A percentile compares a stretch with the other conserved stretches of the same genome.
Conservation (phyloP, 1,140 invertebrate genomes). For the Eumeta japonica region DNA sequence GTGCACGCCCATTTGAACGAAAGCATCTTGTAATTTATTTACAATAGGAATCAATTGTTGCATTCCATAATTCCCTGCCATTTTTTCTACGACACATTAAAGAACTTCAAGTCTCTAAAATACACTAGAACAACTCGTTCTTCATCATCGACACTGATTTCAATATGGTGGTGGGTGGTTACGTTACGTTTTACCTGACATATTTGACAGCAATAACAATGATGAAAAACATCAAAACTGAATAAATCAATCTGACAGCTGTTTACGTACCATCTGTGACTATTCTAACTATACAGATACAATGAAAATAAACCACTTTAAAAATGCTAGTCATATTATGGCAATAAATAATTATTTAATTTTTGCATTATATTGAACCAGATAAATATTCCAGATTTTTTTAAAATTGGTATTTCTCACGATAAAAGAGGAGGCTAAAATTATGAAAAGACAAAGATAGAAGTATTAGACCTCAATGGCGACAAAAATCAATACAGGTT, state of each 20-base stretch:
- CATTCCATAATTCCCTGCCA: slow-evolving; percentile 85
- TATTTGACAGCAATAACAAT: slow-evolving; percentile 8
- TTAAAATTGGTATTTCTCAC: too few species aligned
- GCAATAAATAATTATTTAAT: too few species aligned
- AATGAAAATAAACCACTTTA: too few species aligned
- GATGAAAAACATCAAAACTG: slow-evolving; percentile 8
- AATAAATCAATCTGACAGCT: slow-evolving; percentile 7
- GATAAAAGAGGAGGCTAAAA: too few species aligned
- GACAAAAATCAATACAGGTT: slow-evolving; percentile 41
- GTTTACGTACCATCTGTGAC: too few species aligned
- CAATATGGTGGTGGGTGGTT: slow-evolving; percentile 47
- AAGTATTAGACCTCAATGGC: too few species aligned
- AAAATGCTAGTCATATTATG: too few species aligned
- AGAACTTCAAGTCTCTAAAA: slow-evolving; percentile 34
- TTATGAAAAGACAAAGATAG: too few species aligned
- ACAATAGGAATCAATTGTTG: slow-evolving; percentile 95
- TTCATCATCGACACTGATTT: slow-evolving; percentile 50
- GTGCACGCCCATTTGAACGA: slow-evolving; percentile 91
- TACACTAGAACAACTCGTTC: slow-evolving; percentile 35
- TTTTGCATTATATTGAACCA: too few species aligned
- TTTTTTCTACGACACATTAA: slow-evolving; percentile 48
- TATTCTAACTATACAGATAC: too few species aligned
- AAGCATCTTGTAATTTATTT: slow-evolving; percentile 98
- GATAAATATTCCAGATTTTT: too few species aligned
- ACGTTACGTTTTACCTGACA: slow-evolving; percentile 27